Base-by-base conservation (phyloP, 2,888 invertebrate species). In the Prosopocoilus inquinatus region DNA sequence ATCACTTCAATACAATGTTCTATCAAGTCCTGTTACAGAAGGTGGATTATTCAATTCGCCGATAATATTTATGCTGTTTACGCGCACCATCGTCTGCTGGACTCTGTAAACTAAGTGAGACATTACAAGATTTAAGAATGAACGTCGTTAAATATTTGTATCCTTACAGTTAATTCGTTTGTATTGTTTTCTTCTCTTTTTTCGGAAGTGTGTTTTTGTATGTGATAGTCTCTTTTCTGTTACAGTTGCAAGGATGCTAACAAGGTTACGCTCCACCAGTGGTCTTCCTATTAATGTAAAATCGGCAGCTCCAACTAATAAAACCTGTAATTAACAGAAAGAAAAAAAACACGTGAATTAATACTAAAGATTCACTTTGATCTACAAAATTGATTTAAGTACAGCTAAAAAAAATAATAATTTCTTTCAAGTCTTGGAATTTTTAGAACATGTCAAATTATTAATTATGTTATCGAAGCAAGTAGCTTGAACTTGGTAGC, bases 201-300 rank as follows among this genome's bases (percentile, higher is more conserved):
- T 88, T 58, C 84, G 84, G 67, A 91, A 92, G 69, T 86, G 82
- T 28, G 89, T 87, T 75, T 87, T 87, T 1, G 90, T 91, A 68
- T 91, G 89, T 0, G 90, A 89, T 9, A 93, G 77, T 0, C 89
- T 89, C 75, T 93, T 93, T 53, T 93, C 92, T 47, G 94, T 86
- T 0, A 94, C 82, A 13, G 92, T 93, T 0, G 91, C 94, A 57
- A 87, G 85, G 0, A 95, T 83, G 62, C 83, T 79, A 0, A 91
- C 88, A 44, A 91, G 74, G 9, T 87, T 89, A 11, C 82, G 80
- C 67, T 90, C 88, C 1, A 95, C 80, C 8, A 94, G 65, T 0
- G 94, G 94, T 38, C 87, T 78, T 7, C 95, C 94, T 59, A 94
- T 80, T 0, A 95, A 75, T 0, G 91, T 89, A 64, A 94, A 94